Conservation (phyloP, 2,797 vertebrate species). For the Falco naumanni region DNA sequence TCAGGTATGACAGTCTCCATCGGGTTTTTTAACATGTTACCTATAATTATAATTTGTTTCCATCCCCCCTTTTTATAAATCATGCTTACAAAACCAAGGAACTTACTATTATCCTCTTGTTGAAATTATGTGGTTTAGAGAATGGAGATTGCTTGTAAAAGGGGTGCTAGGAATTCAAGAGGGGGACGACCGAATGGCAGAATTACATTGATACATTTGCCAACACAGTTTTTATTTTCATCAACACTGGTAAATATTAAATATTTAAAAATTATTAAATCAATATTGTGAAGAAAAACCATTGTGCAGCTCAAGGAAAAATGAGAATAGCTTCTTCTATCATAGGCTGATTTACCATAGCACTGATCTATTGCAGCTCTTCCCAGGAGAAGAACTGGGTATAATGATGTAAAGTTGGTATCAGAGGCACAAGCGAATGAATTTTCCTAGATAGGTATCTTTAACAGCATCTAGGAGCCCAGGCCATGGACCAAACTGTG, state of each 20-base stretch:
- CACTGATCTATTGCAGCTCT: not conserved
- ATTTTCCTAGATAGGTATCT: not conserved
- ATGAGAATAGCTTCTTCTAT: not conserved
- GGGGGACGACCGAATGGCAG: fast-evolving
- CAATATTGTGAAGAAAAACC: not conserved
- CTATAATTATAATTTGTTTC: not conserved
- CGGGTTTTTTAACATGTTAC: not conserved
- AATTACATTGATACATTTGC: not conserved
- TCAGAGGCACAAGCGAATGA: not conserved
- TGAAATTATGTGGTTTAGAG: not conserved
- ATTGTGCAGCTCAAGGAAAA: not conserved
- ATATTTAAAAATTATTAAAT: not conserved
- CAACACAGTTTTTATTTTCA: not conserved
- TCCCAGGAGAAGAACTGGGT: not conserved
- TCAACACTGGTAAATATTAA: not conserved
- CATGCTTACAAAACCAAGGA: not conserved
- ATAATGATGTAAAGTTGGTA: not conserved
- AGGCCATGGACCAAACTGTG: not conserved
- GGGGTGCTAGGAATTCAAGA: not conserved
- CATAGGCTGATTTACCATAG: not conserved
- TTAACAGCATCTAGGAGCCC: not conserved
- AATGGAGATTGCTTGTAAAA: not conserved
- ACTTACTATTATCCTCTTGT: not conserved
- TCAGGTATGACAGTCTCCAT: not conserved
- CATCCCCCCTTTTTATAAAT: not conserved